A percentile compares a stretch with the other conserved stretches of the same genome.
These are phyloP conservation scores for Caenorhabditis inopinata DNA, from an alignment of 1,140 invertebrate genomes.

Conservation along the genomic window DNA sequence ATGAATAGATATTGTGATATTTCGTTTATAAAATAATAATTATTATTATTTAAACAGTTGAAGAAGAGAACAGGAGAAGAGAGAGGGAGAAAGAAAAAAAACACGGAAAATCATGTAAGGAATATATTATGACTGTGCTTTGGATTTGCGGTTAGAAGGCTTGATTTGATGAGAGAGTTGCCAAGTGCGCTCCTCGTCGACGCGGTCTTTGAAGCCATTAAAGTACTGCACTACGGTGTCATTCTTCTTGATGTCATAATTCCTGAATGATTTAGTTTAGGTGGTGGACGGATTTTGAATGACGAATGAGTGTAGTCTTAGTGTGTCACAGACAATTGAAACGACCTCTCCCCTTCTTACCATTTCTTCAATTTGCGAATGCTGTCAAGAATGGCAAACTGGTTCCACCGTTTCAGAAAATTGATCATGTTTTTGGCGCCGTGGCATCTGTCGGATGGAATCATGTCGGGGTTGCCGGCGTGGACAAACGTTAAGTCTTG, in stretches of 20 bases:
- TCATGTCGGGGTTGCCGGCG: constrained; percentile 79
- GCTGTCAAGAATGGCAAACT: constrained; percentile 93
- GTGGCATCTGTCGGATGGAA: constrained; percentile 33
- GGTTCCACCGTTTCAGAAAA: constrained; percentile 96
- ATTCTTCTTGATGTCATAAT: constrained; percentile 74
- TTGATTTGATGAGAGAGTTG: constrained; percentile 92
- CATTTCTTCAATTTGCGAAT: constrained; percentile 78
- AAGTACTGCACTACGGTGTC: constrained; percentile 91
- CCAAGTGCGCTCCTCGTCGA: constrained; percentile 95
- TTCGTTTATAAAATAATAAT: not conserved
- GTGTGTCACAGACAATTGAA: not conserved
- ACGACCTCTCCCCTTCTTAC: constrained; percentile 27
- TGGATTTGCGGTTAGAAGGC: constrained; percentile 72
- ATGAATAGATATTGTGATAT: too few species aligned
- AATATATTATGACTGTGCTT: constrained; percentile 8
- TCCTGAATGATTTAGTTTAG: constrained; percentile 66
- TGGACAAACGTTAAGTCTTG: constrained; percentile 99
- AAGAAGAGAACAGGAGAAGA: not conserved
- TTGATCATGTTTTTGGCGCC: constrained; percentile 75
- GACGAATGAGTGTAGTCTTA: not conserved
- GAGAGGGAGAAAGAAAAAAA: not conserved
- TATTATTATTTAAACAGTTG: not conserved
- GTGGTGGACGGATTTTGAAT: constrained; percentile 29
- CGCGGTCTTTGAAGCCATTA: constrained; percentile 90
- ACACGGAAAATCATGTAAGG: not conserved